Evolutionary conservation across 1,140 invertebrate species (phyloP).

Genomic region (Dendrolimus kikuchii): DNA sequence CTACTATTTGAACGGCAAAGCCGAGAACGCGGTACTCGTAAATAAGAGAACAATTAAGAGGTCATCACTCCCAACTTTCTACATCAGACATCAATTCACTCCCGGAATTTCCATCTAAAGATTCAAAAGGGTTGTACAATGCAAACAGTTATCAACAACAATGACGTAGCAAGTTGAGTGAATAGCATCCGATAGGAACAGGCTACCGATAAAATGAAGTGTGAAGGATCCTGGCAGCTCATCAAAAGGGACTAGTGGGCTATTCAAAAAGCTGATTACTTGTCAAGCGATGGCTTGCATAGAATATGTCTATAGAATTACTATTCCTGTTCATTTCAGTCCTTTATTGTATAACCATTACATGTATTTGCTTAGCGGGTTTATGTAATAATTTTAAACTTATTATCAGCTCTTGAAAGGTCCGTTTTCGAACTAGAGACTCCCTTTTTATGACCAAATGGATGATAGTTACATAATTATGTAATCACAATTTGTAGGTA

Average conservation of each 20-base stretch:
- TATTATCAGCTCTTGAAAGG: too few species aligned
- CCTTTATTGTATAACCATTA: constrained; percentile 21
- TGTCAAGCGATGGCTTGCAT: constrained; percentile 12
- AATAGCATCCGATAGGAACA: constrained; percentile 22
- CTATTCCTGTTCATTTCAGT: constrained; percentile 1
- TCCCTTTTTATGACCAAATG: too few species aligned
- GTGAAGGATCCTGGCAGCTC: constrained; percentile 49
- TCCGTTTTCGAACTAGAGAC: too few species aligned
- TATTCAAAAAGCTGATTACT: constrained; percentile 53
- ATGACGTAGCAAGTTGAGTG: constrained; percentile 48
- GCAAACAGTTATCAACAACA: constrained; percentile 52
- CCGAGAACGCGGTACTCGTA: constrained; percentile 1
- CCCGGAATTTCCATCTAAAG: constrained; percentile 42
- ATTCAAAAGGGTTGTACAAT: constrained; percentile 22
- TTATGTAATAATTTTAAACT: too few species aligned
- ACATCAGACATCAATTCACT: constrained; percentile 43
- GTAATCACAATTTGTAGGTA: too few species aligned
- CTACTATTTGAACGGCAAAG: not conserved
- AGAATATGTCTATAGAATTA: too few species aligned
- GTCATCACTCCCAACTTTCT: constrained; percentile 58
- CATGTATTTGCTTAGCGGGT: not conserved
- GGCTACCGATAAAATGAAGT: constrained; percentile 52
- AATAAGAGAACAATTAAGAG: constrained; percentile 29
- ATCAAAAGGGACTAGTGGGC: constrained; percentile 34
- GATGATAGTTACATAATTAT: too few species aligned